Evolutionary conservation across 1,140 invertebrate genomes (phyloP).

Genomic region (Diachasmimorpha longicaudata): DNA sequence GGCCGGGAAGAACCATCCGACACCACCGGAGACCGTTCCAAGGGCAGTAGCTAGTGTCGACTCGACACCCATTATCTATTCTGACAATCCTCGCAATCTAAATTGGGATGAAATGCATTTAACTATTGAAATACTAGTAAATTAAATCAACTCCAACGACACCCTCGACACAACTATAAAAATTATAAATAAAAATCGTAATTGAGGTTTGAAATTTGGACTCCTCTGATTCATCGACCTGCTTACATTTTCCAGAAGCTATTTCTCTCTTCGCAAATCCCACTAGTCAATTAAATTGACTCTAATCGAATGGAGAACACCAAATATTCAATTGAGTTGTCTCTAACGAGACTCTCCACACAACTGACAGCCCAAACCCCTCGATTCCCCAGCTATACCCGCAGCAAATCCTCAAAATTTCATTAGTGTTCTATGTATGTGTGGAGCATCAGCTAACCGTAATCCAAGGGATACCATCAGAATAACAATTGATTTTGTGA

Average conservation of each 20-base stretch:
- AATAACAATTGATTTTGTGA: constrained; percentile 48
- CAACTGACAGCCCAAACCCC: neutral
- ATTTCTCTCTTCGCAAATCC: too few relatives aligned
- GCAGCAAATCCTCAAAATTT: neutral
- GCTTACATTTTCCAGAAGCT: too few relatives aligned
- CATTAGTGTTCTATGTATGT: neutral
- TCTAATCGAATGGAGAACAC: too few relatives aligned
- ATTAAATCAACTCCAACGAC: too few relatives aligned
- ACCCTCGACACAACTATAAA: too few relatives aligned
- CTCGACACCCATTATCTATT: constrained; percentile 49
- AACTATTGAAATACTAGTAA: too few relatives aligned
- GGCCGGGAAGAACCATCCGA: constrained; percentile 80
- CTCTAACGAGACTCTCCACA: too few relatives aligned
- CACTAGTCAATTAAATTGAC: too few relatives aligned
- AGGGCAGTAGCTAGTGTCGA: constrained; percentile 50
- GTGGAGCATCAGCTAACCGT: constrained; percentile 31
- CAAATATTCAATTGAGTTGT: too few relatives aligned
- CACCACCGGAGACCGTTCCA: constrained; percentile 62
- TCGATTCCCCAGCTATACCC: neutral
- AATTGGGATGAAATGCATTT: neutral
- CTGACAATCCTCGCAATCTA: neutral
- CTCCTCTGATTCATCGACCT: too few relatives aligned
- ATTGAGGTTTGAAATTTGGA: too few relatives aligned
- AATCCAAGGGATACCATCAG: constrained; percentile 29
- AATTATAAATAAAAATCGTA: too few relatives aligned